Evolutionary conservation across 2,888 invertebrate species (phyloP).

Genomic region (Portevinia maculata): DNA sequence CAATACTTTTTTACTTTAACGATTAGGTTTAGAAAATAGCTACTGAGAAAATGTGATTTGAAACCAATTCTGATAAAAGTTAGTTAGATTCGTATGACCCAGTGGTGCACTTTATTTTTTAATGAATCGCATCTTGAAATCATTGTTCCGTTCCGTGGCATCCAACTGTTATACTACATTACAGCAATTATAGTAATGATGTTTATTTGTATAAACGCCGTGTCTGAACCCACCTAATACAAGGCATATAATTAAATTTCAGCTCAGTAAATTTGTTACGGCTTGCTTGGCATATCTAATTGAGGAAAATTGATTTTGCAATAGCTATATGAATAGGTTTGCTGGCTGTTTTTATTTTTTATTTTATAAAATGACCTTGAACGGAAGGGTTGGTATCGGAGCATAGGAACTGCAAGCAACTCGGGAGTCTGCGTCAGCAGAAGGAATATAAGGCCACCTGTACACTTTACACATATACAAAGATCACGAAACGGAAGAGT

Average conservation of each 20-base stretch:
- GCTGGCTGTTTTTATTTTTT: constrained; percentile 25
- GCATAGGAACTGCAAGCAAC: constrained; percentile 38
- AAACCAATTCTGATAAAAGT: too few species aligned
- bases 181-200: constrained; percentile 55
- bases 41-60: too few species aligned
- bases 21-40: too few species aligned
- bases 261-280: constrained; percentile 58
- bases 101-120: not conserved
- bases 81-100: too few species aligned
- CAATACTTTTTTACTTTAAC: too few species aligned
- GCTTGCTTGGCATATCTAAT: constrained; percentile 44
- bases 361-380: constrained; percentile 56
- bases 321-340: constrained; percentile 10
- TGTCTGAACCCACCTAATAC: constrained; percentile 36
- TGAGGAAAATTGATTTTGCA: constrained; percentile 66
- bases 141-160: constrained; percentile 6
- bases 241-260: constrained; percentile 53
- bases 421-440: constrained; percentile 36
- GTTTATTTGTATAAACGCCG: not conserved
- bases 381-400: constrained; percentile 41
- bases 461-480: not conserved
- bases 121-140: constrained; percentile 12
- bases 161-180: constrained; percentile 55
- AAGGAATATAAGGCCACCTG: constrained; percentile 6
- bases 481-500: not conserved